Evolutionary conservation across 2,797 vertebrate species (phyloP).

Genomic region (Anas flavirostris): DNA sequence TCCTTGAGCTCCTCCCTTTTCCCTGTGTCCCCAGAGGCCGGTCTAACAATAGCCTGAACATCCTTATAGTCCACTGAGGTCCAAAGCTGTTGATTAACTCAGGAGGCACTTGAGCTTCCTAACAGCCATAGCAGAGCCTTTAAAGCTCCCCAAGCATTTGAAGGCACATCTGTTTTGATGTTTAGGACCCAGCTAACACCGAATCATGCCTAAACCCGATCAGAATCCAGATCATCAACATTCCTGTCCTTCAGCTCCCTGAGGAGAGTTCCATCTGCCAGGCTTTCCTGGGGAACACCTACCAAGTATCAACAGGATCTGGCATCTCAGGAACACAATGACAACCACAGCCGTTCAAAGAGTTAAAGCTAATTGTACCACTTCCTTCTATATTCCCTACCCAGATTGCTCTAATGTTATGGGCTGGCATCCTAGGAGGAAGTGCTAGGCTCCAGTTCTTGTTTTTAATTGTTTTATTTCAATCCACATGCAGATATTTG

Average conservation of each 20-base stretch:
- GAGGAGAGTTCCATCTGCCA: not conserved
- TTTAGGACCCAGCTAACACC: not conserved
- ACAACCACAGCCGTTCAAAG: not conserved
- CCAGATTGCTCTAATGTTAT: not conserved
- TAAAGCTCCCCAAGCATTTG: not conserved
- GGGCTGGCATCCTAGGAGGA: not conserved
- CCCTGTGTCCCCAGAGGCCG: not conserved
- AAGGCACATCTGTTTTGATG: not conserved
- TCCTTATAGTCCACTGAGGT: not conserved
- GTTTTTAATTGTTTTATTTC: not conserved
- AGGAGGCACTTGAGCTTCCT: not conserved
- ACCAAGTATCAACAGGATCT: not conserved
- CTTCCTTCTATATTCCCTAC: not conserved
- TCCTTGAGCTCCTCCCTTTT: not conserved
- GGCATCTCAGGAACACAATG: accelerated
- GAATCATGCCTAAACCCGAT: not conserved
- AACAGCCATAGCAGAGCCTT: not conserved
- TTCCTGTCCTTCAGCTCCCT: not conserved
- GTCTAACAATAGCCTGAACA: not conserved
- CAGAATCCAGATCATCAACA: not conserved
- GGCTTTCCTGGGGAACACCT: not conserved
- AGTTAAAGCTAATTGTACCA: not conserved
- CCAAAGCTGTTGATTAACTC: not conserved
- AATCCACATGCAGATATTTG: not conserved
- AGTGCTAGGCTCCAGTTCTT: not conserved